These are phyloP conservation scores for Pammene aurita DNA, from an alignment of 2,888 invertebrate species.

Conservation along the genomic window DNA sequence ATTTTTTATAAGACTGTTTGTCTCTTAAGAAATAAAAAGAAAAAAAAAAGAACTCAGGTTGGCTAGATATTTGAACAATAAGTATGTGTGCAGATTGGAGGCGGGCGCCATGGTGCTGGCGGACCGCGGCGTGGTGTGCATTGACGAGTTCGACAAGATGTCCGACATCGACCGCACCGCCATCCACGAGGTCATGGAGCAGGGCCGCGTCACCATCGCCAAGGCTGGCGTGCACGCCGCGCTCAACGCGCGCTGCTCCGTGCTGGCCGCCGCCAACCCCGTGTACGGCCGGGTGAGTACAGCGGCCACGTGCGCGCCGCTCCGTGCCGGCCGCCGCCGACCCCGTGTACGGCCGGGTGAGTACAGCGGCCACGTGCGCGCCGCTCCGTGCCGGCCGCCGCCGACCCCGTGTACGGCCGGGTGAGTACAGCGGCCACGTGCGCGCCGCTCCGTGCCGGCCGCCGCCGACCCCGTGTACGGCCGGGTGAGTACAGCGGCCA, in stretches of 20 bases:
- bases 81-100: slow-evolving; percentile 85
- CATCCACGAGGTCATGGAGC: slow-evolving; percentile 99
- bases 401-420: too few species aligned
- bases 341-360: slow-evolving; percentile 91
- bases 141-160: slow-evolving; percentile 99
- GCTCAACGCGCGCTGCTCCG: slow-evolving; percentile 98
- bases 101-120: slow-evolving; percentile 99
- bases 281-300: slow-evolving; percentile 93
- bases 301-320: slow-evolving; percentile 88
- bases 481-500: too few species aligned
- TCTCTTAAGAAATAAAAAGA: too few species aligned
- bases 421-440: too few species aligned
- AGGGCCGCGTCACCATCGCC: slow-evolving; percentile 97
- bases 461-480: too few species aligned
- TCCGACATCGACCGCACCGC: slow-evolving; percentile 99
- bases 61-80: too few species aligned
- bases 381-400: too few species aligned
- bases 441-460: too few species aligned
- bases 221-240: slow-evolving; percentile 99
- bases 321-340: slow-evolving; percentile 86
- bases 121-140: slow-evolving; percentile 98
- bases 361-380: too few species aligned
- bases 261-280: slow-evolving; percentile 99
- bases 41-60: neutral
- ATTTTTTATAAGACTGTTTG: too few species aligned